Evolutionary conservation across 2,113 vertebrate genomes (phyloP), one percentile per base, ranked within the genome.

Genomic region (Cheilinus undulatus): DNA sequence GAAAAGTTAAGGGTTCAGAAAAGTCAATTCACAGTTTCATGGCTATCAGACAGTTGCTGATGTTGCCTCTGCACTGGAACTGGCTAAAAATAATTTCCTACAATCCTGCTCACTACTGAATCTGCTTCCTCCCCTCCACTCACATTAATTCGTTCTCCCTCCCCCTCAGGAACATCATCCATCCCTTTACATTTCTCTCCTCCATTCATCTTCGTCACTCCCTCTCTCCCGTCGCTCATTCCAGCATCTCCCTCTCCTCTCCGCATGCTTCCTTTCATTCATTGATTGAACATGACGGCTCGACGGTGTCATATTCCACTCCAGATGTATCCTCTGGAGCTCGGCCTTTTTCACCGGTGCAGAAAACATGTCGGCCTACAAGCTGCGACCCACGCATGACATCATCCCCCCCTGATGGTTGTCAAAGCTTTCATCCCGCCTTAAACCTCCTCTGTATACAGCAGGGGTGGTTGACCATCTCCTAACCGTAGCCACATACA

Each of bases 291-390:
- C 61, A 53, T 19, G 46, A 45, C 3, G 26, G 58, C 65, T 46
- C 36, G 8, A 4, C 22, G 45, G 88, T 85, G 72, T 91, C 84
- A 26, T 36, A 36, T 86, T 90, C 60, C 84, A 48, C 71, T 49
- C 91, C 92, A 92, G 87, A 91, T 90, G 91, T 91, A 70, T 84
- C 73, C 90, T 87, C 90, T 4, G 42, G 87, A 77, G 85, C 54
- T 51, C 40, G 1, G 46, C n/a, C 46, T 73, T 34, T 59, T 86
- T 57, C 74, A 78, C 62, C 17, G 61, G 78, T 67, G 65, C 56
- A 46, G 52, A 81, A 87, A 86, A 85, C 80, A 78, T 57, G 59
- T 42, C 24, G 32, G 30, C 51, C 17, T 72, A 83, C 68, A 62
- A 66, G 71, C 82, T 13, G 54, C 62, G 82, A 62, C 82, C 88